phyloP scores from a whole-genome alignment of 2,888 invertebrate genomes.

The Tipula confusa region DNA sequence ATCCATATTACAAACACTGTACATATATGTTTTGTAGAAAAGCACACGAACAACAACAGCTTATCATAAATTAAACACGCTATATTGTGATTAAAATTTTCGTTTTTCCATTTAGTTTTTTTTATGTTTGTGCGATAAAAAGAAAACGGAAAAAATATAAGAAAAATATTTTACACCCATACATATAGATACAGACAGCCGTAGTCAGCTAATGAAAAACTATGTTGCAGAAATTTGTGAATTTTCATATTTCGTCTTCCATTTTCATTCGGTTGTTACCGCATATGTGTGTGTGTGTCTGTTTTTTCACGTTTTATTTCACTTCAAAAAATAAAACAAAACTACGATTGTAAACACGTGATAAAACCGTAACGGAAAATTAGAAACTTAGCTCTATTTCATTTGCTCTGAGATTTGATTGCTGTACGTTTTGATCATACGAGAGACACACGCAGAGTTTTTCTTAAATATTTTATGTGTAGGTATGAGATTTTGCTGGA shows the following conservation, averaged over 20 bases:
- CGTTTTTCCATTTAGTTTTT: no score
- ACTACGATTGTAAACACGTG: neutral
- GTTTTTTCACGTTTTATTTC: neutral
- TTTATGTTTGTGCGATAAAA: neutral
- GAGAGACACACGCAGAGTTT: neutral
- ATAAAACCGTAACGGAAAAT: neutral
- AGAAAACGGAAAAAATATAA: neutral
- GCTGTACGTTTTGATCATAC: neutral
- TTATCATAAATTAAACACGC: neutral
- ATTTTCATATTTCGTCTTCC: neutral
- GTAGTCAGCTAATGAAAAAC: neutral
- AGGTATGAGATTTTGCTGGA: neutral
- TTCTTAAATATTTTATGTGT: neutral
- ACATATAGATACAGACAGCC: neutral
- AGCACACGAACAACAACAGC: neutral
- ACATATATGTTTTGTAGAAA: no score
- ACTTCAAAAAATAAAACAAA: neutral
- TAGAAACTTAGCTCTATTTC: neutral
- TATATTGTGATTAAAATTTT: neutral
- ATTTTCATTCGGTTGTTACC: neutral
- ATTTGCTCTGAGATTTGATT: constrained; percentile 8
- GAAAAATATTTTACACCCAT: neutral
- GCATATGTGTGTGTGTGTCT: neutral
- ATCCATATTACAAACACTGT: no score
- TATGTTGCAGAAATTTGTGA: neutral